These are phyloP conservation scores for Plestiodon gilberti DNA, from an alignment of 2,113 vertebrate species.

Conservation along the genomic window DNA sequence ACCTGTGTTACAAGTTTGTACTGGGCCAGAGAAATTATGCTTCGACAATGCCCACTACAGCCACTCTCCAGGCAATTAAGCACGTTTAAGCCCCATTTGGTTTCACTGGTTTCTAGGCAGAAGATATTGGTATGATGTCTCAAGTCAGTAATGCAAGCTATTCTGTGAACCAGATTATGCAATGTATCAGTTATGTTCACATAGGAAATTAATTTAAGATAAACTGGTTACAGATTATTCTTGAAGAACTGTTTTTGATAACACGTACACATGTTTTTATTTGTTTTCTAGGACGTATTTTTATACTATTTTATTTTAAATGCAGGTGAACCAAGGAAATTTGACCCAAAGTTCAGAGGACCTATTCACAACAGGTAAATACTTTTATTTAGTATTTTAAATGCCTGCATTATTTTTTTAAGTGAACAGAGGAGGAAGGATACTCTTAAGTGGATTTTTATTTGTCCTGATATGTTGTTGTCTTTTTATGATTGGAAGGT, in stretches of 20 bases:
- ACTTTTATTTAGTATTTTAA: conserved; percentile 39
- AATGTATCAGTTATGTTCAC: background rate
- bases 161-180: background rate
- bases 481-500: background rate
- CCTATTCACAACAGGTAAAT: conserved; percentile 90
- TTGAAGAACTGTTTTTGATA: conserved; percentile 28
- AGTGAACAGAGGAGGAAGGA: conserved; percentile 15
- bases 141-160: background rate
- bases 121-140: too few species aligned
- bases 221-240: background rate
- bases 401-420: conserved; percentile 27
- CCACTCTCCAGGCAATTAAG: too few species aligned
- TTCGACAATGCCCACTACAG: too few species aligned
- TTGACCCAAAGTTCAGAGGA: conserved; percentile 92
- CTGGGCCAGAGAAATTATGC: too few species aligned
- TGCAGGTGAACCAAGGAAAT: conserved; percentile 89
- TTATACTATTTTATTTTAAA: conserved; percentile 75
- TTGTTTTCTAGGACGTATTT: conserved; percentile 33
- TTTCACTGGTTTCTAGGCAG: too few species aligned
- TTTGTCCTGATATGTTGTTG: background rate
- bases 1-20: too few species aligned
- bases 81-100: too few species aligned
- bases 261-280: background rate
- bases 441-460: background rate
- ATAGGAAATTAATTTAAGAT: background rate